phyloP scores from a whole-genome alignment of 2,797 vertebrate genomes.

The Brachyrhaphis roseni region DNA sequence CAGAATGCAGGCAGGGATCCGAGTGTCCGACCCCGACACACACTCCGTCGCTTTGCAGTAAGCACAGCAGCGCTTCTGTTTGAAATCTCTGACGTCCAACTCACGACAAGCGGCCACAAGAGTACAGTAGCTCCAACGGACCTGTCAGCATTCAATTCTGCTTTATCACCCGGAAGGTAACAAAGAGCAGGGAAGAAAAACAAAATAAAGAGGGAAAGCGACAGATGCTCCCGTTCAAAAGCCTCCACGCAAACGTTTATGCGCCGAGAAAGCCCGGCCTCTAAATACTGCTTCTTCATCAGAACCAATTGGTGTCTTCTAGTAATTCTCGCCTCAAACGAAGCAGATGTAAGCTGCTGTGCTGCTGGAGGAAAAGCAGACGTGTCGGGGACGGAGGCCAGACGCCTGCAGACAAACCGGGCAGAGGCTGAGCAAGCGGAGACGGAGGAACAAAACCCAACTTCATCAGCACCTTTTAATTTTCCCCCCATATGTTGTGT shows the following conservation, averaged over 20 bases:
- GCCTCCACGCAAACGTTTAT: background rate
- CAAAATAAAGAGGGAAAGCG: background rate
- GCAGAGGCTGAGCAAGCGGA: constrained; percentile 53
- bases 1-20: constrained; percentile 52
- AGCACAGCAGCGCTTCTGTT: constrained; percentile 54
- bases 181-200: no score
- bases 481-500: constrained; percentile 24
- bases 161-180: background rate
- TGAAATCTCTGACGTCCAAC: constrained; percentile 40
- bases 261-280: background rate
- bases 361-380: constrained; percentile 51
- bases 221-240: background rate
- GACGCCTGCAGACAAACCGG: constrained; percentile 69
- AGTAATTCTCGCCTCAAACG: constrained; percentile 17
- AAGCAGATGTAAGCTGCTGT: constrained; percentile 40
- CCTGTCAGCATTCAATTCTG: constrained; percentile 30
- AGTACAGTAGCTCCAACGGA: constrained; percentile 33
- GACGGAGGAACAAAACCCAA: constrained; percentile 23
- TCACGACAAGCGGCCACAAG: constrained; percentile 30
- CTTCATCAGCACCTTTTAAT: constrained; percentile 26
- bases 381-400: constrained; percentile 53
- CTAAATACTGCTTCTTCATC: constrained; percentile 19
- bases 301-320: constrained; percentile 3
- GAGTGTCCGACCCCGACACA: constrained; percentile 64
- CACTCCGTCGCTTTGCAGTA: constrained; percentile 33